Base-by-base conservation (phyloP, 2,113 vertebrate genomes). In the Scomber scombrus region DNA sequence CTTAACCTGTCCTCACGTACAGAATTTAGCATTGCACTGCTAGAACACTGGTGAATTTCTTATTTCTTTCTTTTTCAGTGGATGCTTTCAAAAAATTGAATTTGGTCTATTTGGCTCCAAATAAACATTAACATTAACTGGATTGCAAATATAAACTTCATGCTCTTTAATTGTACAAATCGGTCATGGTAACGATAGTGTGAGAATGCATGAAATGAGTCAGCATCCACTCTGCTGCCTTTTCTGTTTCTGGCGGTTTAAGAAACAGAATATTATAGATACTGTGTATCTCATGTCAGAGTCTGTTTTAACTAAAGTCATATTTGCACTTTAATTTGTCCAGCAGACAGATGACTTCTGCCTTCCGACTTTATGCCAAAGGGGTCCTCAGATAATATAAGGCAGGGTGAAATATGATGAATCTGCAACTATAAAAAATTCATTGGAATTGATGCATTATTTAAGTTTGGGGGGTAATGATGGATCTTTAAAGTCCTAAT, bases 371-470 rank as follows among this genome's bases (percentile, higher is more conserved):
- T 34, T 23, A 49, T 57, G 71, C 66, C 71, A 64, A 60, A 71
- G 68, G 58, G 61, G 43, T 76, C 62, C 40, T 82, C 34, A 61
- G 58, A 85, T 80, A 67, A 88, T 69, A 64, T 70, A 80, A 82
- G 43, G 63, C 46, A 54, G 71, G 63, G 21, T 78, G 79, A 82
- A 88, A 76, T 64, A 74, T 80, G 70, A 71, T 75, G 75, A 81
- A 71, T 51, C 54, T 70, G 31, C n/a, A 75, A 58, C 47, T 84
- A 47, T 40, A 40, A 84, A 86, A 84, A 47, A 84, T 74, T 66
- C 26, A 82, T 79, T 52, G 23, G 51, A 47, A 47, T 60, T 64
- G 40, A 84, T 89, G 71, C 75, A 87, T 89, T 71, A 87, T 89
- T 87, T 26, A 86, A 11, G 49, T 65, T 57, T 74, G 9, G 56